phyloP scores from a whole-genome alignment of 2,113 vertebrate genomes.

The Misgurnus mizolepis region DNA sequence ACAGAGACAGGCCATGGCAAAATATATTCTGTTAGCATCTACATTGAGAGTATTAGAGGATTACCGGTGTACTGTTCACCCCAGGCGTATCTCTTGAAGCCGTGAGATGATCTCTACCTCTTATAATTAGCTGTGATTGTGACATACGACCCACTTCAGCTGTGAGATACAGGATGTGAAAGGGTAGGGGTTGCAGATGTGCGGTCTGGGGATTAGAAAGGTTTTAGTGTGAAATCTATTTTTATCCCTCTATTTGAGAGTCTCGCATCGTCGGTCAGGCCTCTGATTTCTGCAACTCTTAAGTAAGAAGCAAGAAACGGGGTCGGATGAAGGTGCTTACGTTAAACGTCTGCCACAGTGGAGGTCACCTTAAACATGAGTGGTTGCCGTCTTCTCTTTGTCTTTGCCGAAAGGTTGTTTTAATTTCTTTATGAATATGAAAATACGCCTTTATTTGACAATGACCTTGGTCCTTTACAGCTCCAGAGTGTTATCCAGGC shows the following conservation, averaged over 20 bases:
- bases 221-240: constrained; percentile 49
- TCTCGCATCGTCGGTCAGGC: constrained; percentile 51
- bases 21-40: constrained; percentile 29
- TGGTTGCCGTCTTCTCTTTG: not conserved
- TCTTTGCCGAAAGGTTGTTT: constrained; percentile 46
- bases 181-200: constrained; percentile 6
- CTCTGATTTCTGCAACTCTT: constrained; percentile 48
- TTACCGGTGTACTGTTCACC: constrained; percentile 28
- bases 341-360: constrained; percentile 48
- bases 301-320: constrained; percentile 52
- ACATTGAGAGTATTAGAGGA: constrained; percentile 1
- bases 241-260: constrained; percentile 35
- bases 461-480: constrained; percentile 48
- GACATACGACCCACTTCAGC: constrained; percentile 25
- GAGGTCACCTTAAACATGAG: constrained; percentile 37
- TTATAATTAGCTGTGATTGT: not conserved
- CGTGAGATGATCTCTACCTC: not conserved
- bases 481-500: constrained; percentile 71
- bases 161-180: not conserved
- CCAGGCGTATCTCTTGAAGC: too few relatives aligned
- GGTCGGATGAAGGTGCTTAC: constrained; percentile 63
- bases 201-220: constrained; percentile 36
- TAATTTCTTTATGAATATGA: constrained; percentile 30
- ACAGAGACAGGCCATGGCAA: not conserved
- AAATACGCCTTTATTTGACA: not conserved